These are phyloP conservation scores for Coelopa frigida DNA, from an alignment of 1,140 invertebrate species.

Conservation along the genomic window DNA sequence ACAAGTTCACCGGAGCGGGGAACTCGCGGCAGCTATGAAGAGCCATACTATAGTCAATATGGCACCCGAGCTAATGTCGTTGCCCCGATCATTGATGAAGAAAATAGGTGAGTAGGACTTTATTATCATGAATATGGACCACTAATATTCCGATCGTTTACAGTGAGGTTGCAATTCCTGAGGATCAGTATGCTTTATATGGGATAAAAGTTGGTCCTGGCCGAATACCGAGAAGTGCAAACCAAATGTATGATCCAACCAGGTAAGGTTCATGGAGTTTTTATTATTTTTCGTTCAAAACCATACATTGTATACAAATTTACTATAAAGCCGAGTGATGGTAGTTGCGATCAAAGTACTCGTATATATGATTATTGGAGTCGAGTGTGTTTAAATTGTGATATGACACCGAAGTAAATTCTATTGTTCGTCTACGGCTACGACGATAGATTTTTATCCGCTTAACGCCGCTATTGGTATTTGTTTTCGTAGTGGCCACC, in stretches of 20 bases:
- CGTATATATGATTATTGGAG: too few relatives aligned
- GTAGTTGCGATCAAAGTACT: too few relatives aligned
- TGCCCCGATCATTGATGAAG: slow-evolving; percentile 85
- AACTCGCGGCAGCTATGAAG: slow-evolving; percentile 65
- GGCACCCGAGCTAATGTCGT: slow-evolving; percentile 63
- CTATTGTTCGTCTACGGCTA: slow-evolving; percentile 19
- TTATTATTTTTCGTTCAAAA: slow-evolving; percentile 2
- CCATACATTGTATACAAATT: too few relatives aligned
- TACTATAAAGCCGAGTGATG: too few relatives aligned
- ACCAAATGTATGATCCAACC: slow-evolving; percentile 43
- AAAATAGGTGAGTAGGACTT: slow-evolving; percentile 52
- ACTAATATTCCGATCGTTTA: slow-evolving; percentile 15
- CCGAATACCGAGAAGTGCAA: slow-evolving; percentile 37
- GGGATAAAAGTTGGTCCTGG: slow-evolving; percentile 60
- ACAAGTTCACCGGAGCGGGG: slow-evolving; percentile 80
- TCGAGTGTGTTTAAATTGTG: too few relatives aligned
- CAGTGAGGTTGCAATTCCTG: slow-evolving; percentile 67
- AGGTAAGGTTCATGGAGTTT: slow-evolving; percentile 29
- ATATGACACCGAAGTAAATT: too few relatives aligned
- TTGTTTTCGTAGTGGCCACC: slow-evolving; percentile 38
- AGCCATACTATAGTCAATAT: slow-evolving; percentile 80
- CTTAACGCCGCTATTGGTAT: slow-evolving; percentile 23
- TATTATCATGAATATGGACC: not conserved
- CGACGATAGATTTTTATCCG: slow-evolving; percentile 38
- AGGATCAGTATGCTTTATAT: slow-evolving; percentile 71